Evolutionary conservation across 2,113 vertebrate species (phyloP), one percentile per base, ranked within the genome.

Genomic region (Psittacula cyanocephala): DNA sequence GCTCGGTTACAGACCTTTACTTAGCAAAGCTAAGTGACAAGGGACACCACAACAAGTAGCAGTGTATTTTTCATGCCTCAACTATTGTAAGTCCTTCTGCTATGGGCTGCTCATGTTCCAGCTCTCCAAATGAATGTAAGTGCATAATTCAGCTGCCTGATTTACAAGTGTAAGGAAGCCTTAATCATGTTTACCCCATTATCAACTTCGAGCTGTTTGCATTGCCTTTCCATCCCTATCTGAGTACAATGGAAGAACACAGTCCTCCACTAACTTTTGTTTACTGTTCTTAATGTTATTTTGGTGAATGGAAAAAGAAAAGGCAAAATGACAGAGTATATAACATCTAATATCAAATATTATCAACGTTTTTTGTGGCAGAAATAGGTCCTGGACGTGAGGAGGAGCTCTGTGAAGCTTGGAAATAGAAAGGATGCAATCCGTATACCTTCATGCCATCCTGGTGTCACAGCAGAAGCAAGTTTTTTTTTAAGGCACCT

Each of bases 71-170:
- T 88, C 29, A 63, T 53, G 13, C 28, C 19, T 89, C 64, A 67
- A 2, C 59, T 62, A 8, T 33, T 78, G 7, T 50, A 62, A 46
- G 11, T 75, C 43, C 29, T 39, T 87, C 49, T 71, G 63, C 71
- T 89, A 29, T 9, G 17, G 27, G 6, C 29, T 91, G 50, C 31
- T 78, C 16, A 17, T 41, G 29, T 68, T 22, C 39, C 81, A 84
- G 57, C 7, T 44, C 22, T 78, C n/a, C 82, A 68, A 17, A 65
- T 17, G 33, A 59, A 9, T 0, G 0, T 25, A 33, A 80, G 20
- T 22, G 20, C 28, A 83, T 17, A 74, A 84, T 41, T 60, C n/a
- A 52, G 11, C 24, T 59, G 33, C 29, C 60, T 50, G 37, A 50
- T 76, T 81, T 37, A 57, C 18, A 31, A 27, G 31, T 71, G 49